Percentiles rank a stretch among this genome's conserved stretches.
phyloP scores from a whole-genome alignment of 2,888 invertebrate genomes.

The Scaptodrosophila latifasciaeformis region DNA sequence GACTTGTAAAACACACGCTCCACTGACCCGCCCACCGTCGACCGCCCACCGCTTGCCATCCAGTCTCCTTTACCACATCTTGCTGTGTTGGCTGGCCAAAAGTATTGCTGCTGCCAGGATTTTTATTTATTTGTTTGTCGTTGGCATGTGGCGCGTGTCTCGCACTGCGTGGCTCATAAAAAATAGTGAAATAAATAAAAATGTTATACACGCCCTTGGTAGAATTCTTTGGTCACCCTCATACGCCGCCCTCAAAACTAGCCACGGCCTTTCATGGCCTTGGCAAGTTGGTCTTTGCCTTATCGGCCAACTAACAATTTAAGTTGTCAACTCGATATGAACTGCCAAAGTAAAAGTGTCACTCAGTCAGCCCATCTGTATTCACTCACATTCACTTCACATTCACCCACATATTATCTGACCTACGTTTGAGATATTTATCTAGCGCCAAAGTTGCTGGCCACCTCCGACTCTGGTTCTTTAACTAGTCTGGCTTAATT shows the following conservation, averaged over 20 bases:
- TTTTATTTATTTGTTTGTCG: constrained; percentile 70
- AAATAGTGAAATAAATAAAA: constrained; percentile 66
- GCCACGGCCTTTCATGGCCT: neutral
- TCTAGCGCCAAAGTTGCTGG: constrained; percentile 46
- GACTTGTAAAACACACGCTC: constrained; percentile 72
- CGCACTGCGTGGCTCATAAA: constrained; percentile 36
- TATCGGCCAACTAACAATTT: constrained; percentile 59
- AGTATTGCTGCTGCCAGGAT: constrained; percentile 39
- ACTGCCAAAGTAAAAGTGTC: no score
- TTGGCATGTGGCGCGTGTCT: constrained; percentile 59
- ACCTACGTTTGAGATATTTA: constrained; percentile 33
- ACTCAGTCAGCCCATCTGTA: no score
- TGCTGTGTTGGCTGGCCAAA: neutral
- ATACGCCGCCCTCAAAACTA: no score
- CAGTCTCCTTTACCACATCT: constrained; percentile 8
- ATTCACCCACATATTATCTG: no score
- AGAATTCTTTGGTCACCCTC: constrained; percentile 1
- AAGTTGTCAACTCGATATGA: constrained; percentile 67
- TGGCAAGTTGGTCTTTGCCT: constrained; percentile 12
- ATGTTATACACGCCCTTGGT: constrained; percentile 41
- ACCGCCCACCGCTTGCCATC: neutral
- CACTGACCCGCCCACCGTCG: constrained; percentile 46
- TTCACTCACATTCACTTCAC: no score
- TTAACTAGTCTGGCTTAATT: constrained; percentile 64
- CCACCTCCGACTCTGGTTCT: no score